Evolutionary conservation across 2,888 invertebrate genomes (phyloP), one percentile per base, ranked within the genome.

Genomic region (Chydorus sphaericus): DNA sequence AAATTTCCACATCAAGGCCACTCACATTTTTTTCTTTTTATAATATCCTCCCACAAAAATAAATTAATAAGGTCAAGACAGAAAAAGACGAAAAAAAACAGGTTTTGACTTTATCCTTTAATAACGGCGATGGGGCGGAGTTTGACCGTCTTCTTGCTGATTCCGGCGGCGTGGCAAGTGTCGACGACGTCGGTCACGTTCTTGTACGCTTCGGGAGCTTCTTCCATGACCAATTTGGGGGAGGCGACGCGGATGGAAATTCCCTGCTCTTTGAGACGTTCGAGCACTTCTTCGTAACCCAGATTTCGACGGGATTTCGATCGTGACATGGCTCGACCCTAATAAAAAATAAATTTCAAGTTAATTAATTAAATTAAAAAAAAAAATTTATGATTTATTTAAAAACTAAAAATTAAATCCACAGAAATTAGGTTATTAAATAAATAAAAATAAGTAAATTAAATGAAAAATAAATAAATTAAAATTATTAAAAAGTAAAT

Each of bases 141-240:
- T 72, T 98, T 97, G 38, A 98, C 86, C 65, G 90, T 83, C 69
- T 97, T 98, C 68, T 91, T 89, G 66, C 94, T 94, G 58, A 98
- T 94, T 16, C 97, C 97, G 36, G 93, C 98, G 23, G 83, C 83
- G 69, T 98, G 94, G 66, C 98, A 98, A 3, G 98, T 98, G 69
- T 99, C 81, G 0, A 98, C 98, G 8, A 98, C 98, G 74, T 99
- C 98, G 0, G 94, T 97, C 0, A 98, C 98, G 74, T 99, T 92
- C 73, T 98, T 98, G 71, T 99, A 98, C 0, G 97, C 97, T 67
- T 97, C 94, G 0, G 98, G 98, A 4, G 98, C 92, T 75, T 99
- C 98, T 73, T 98, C 98, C 97, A 98, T 98, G 1, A 98, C 96
- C 58, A 98, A 73, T 72, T 99, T 99, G 1, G 98, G 98, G 11